phyloP scores from a whole-genome alignment of 2,797 vertebrate genomes.

The Molossus alvarezi region DNA sequence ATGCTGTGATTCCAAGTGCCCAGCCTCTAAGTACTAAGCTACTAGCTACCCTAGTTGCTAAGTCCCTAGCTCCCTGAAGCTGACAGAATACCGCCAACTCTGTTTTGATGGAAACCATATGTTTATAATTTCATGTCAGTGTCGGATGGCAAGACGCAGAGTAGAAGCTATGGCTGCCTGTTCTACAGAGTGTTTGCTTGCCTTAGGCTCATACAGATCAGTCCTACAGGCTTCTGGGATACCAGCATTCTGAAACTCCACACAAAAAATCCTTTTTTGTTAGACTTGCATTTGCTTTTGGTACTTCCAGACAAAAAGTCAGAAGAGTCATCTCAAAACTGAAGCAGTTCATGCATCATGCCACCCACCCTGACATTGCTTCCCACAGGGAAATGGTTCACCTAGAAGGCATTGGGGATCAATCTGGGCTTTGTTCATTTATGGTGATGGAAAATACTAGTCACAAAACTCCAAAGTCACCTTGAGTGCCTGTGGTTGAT shows the following conservation, averaged over 20 bases:
- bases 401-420: slow-evolving; percentile 26
- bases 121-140: slow-evolving; percentile 59
- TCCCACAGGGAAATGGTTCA: not conserved
- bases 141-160: slow-evolving; percentile 52
- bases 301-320: slow-evolving; percentile 12
- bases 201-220: not conserved
- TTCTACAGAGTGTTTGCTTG: not conserved
- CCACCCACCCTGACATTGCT: not conserved
- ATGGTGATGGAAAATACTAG: slow-evolving; percentile 22
- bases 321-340: not conserved
- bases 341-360: not conserved
- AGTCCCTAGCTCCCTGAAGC: not conserved
- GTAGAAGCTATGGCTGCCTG: not conserved
- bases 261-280: not conserved
- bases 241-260: not conserved
- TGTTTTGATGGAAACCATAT: slow-evolving; percentile 77
- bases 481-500: slow-evolving; percentile 13
- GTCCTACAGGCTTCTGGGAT: not conserved
- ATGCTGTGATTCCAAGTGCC: not conserved
- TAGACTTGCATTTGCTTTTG: not conserved
- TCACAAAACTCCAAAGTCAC: slow-evolving; percentile 65
- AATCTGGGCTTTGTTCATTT: slow-evolving; percentile 74
- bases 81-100: slow-evolving; percentile 30
- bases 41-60: not conserved
- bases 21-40: not conserved